Conservation (phyloP, 2,888 invertebrate species). For the Therioaphis trifolii region DNA sequence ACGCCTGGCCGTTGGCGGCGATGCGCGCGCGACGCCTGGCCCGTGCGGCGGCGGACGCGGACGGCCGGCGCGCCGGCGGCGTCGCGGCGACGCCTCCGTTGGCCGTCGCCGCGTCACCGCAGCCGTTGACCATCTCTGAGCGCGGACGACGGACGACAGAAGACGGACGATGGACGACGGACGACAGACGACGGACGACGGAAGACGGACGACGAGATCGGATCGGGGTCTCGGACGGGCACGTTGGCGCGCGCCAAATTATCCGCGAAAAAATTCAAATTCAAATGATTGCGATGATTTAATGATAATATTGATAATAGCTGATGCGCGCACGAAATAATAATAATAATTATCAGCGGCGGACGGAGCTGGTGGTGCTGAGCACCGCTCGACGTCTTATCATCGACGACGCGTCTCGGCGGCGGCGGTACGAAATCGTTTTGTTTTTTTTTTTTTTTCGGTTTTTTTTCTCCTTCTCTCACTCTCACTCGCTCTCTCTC, state of each 20-base stretch:
- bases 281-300: constrained; percentile 48
- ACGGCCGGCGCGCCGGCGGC: background rate
- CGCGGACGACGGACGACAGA: background rate
- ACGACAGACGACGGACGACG: no score
- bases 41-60: background rate
- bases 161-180: background rate
- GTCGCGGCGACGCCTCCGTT: background rate
- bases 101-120: no score
- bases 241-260: no score
- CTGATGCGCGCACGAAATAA: background rate
- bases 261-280: constrained; percentile 58
- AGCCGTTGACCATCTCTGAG: constrained; percentile 11
- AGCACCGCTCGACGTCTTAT: no score
- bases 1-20: background rate
- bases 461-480: no score
- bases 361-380: no score
- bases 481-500: no score
- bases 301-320: constrained; percentile 52
- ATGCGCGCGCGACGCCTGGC: constrained; percentile 16
- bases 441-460: no score
- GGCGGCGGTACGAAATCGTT: no score
- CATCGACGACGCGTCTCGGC: no score
- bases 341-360: constrained; percentile 41
- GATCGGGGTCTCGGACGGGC: background rate
- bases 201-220: background rate